Evolutionary conservation across 2,888 invertebrate genomes (phyloP).

Genomic region (Drosophila neonasuta): DNA sequence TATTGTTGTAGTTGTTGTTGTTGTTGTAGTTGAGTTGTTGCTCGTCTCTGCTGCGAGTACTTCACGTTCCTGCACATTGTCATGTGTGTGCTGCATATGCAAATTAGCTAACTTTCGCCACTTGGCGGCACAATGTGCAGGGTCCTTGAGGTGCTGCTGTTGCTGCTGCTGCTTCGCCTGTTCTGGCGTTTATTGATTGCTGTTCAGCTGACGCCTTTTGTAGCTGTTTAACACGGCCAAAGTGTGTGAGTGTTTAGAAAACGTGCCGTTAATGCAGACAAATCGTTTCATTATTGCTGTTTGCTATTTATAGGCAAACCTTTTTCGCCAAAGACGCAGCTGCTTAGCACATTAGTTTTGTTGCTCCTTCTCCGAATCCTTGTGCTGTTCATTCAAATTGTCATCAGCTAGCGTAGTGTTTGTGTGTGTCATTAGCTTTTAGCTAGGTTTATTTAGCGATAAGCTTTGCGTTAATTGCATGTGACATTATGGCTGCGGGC

Average conservation of each 20-base stretch:
- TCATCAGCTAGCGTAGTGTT: background rate
- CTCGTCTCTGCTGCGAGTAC: background rate
- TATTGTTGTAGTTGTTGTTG: background rate
- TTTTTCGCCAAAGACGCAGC: slow-evolving; percentile 6
- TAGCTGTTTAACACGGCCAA: slow-evolving; percentile 16
- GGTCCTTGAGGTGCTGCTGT: slow-evolving; percentile 51
- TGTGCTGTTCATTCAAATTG: slow-evolving; percentile 13
- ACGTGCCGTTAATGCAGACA: slow-evolving; percentile 34
- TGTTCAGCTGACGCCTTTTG: slow-evolving; percentile 27
- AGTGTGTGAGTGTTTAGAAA: slow-evolving; percentile 9
- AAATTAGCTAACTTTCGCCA: slow-evolving; percentile 65
- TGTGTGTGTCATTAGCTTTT: slow-evolving; percentile 30
- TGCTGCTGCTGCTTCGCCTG: background rate
- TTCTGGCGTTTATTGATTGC: slow-evolving; percentile 63
- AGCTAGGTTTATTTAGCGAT: slow-evolving; percentile 26
- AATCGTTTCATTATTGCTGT: slow-evolving; percentile 5
- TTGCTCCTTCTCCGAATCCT: background rate
- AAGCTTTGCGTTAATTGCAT: slow-evolving; percentile 33
- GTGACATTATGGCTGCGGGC: slow-evolving; percentile 28
- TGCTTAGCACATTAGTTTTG: background rate
- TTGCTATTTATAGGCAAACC: slow-evolving; percentile 4
- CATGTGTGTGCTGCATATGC: slow-evolving; percentile 35
- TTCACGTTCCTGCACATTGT: background rate
- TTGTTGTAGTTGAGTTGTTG: background rate
- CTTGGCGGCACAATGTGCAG: slow-evolving; percentile 1